Base-by-base conservation (phyloP, 2,888 invertebrate genomes). In the Brachypterus glaber region DNA sequence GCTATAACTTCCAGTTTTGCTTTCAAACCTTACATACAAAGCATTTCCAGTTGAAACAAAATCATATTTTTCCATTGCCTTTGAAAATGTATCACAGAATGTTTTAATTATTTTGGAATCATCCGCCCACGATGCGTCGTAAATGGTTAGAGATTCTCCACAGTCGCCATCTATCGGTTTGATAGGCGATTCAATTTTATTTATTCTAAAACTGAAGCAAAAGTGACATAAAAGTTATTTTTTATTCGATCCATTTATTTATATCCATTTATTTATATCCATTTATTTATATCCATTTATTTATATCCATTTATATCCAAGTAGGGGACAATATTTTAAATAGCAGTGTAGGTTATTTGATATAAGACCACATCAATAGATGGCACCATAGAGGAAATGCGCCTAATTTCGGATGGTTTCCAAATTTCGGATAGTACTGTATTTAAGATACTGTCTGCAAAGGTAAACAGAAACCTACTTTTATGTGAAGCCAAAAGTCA, bases 11-110 rank as follows among this genome's bases (percentile, higher is more conserved):
- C 92, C 91, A 2, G 90, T 89, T 60, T 88, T 88, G 65, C 90
- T 90, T 55, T 90, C 88, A 60, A 90, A 90, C 45, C 88, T 73
- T 0, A 91, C 89, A 55, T 84, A 90, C 52, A 91, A 74, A 0
- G 90, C 80, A 48, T 85, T 87, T 4, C 86, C 84, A 0, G 85
- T 87, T 0, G 90, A 90, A 0, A 91, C 86, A 50, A 91, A 91
- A 61, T 91, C 90, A 53, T 89, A 85, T 55, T 90, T 91, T 65
- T 91, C 90, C 85, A 90, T 86, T 1, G 90, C 88, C 46, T 87
- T 78, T 18, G 89, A 89, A 67, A 90, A 90, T 3, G 91, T 91
- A 64, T 92, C 91, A 65, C 92, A 92, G 67, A 92, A 91, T 1
- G 90, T 91, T 64, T 91, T 91, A 57, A 91, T 89, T 53, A 92